Base-by-base conservation (phyloP, 2,113 vertebrate genomes). In the Gobiocypris rarus region DNA sequence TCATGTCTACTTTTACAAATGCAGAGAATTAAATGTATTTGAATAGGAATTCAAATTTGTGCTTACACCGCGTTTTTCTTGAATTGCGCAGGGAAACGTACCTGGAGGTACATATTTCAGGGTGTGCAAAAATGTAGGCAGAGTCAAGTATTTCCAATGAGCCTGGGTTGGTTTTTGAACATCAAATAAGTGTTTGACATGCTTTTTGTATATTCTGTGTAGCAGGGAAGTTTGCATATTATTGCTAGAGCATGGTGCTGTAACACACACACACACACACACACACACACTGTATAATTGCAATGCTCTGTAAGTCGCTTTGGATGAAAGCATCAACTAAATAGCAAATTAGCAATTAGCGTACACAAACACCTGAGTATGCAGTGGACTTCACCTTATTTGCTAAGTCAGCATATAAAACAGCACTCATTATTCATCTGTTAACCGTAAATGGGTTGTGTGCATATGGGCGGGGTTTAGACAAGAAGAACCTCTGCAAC, bases 341-440 rank as follows among this genome's bases (percentile, higher is more conserved):
- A 45, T 19, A 14, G 26, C 24, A 79, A 63, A 79, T 77, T 56
- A 58, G 19, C 52, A 26, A 74, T 74, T 74, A 74, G 14, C 3
- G 1, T 31, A 59, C 22, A 83, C 34, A 84, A 75, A 50, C 80
- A 83, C 9, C 8, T 81, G 43, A 17, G 22, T 81, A 67, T 61
- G 71, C 86, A 86, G 85, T 78, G 41, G 48, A 74, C 52, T 24
- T 76, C 52, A 41, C 77, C 82, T 84, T 52, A 77, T 71, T 81
- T 79, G 75, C 83, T 61, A 71, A 77, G 48, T 61, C 52, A 63
- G 28, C 8, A 38, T 58, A 28, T 58, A 56, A 22, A 75, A 28
- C 24, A 54, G 43, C 28, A n/a, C 50, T 15, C 8, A 83, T 67
- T 83, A 63, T 56, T 69, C 17, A 43, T 38, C 41, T 65, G 67